Conservation (phyloP, 2,888 invertebrate species). For the Argynnis bischoffii region DNA sequence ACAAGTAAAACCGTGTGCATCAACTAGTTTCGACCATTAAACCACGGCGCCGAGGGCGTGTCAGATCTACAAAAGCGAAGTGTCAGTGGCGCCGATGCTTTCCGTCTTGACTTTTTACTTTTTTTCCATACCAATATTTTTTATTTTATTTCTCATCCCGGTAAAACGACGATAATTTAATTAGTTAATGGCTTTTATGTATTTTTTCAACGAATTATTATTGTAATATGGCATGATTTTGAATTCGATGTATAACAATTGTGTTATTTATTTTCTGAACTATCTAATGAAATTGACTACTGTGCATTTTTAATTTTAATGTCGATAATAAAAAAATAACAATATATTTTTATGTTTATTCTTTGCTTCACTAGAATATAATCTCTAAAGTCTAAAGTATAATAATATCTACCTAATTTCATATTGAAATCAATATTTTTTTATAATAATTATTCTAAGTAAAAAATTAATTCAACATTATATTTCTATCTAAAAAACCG, state of each 20-base stretch:
- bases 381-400: too few relatives aligned
- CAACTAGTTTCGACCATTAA: conserved; percentile 21
- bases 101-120: conserved; percentile 62
- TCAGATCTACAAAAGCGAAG: conserved; percentile 52
- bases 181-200: conserved; percentile 51
- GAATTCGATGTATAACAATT: too few relatives aligned
- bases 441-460: too few relatives aligned
- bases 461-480: too few relatives aligned
- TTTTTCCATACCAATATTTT: conserved; percentile 41
- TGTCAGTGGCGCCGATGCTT: conserved; percentile 75
- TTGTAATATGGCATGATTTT: too few relatives aligned
- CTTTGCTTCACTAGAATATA: too few relatives aligned
- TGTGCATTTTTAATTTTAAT: too few relatives aligned
- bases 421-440: neutral
- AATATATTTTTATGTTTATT: too few relatives aligned
- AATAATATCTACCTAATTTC: neutral
- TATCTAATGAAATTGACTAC: too few relatives aligned
- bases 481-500: too few relatives aligned
- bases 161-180: conserved; percentile 63
- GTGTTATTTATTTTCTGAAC: too few relatives aligned
- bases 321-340: too few relatives aligned
- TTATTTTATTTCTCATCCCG: conserved; percentile 54
- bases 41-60: conserved; percentile 67
- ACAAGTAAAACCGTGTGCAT: conserved; percentile 5
- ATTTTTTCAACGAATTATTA: conserved; percentile 37